These are phyloP conservation scores for Lasioglossum lativentre DNA, from an alignment of 2,888 invertebrate genomes.

Conservation along the genomic window DNA sequence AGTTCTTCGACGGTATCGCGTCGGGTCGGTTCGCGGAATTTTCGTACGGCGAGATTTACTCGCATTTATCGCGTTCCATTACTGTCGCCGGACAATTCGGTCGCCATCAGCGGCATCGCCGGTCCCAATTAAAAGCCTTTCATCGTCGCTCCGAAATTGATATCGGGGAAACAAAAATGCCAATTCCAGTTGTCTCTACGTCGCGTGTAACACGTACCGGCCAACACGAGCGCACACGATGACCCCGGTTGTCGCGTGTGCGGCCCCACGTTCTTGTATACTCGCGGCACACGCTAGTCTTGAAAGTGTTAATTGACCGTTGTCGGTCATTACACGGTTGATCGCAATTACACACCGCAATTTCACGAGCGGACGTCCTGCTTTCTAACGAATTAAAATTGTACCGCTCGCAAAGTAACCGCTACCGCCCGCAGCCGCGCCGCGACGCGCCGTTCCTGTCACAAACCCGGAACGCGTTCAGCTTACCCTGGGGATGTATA, in stretches of 20 bases:
- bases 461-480: not conserved
- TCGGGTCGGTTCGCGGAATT: slow-evolving; percentile 37
- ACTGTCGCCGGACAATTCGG: slow-evolving; percentile 67
- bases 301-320: slow-evolving; percentile 82
- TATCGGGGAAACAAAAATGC: slow-evolving; percentile 82
- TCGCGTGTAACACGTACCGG: slow-evolving; percentile 69
- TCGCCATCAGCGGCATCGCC: slow-evolving; percentile 67
- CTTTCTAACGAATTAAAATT: slow-evolving; percentile 56
- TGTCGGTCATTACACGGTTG: slow-evolving; percentile 79
- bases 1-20: not conserved
- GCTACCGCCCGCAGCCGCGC: not conserved
- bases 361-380: slow-evolving; percentile 61
- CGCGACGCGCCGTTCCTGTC: not conserved
- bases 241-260: slow-evolving; percentile 13
- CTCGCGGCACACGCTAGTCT: slow-evolving; percentile 21
- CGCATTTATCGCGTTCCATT: slow-evolving; percentile 71
- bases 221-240: slow-evolving; percentile 29
- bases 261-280: slow-evolving; percentile 26
- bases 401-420: slow-evolving; percentile 31
- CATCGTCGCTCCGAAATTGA: slow-evolving; percentile 80
- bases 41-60: slow-evolving; percentile 58
- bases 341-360: slow-evolving; percentile 75
- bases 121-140: slow-evolving; percentile 80
- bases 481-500: not conserved
- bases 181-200: slow-evolving; percentile 81